These are phyloP conservation scores for Steinernema feltiae DNA, from an alignment of 1,140 invertebrate genomes.

Conservation along the genomic window DNA sequence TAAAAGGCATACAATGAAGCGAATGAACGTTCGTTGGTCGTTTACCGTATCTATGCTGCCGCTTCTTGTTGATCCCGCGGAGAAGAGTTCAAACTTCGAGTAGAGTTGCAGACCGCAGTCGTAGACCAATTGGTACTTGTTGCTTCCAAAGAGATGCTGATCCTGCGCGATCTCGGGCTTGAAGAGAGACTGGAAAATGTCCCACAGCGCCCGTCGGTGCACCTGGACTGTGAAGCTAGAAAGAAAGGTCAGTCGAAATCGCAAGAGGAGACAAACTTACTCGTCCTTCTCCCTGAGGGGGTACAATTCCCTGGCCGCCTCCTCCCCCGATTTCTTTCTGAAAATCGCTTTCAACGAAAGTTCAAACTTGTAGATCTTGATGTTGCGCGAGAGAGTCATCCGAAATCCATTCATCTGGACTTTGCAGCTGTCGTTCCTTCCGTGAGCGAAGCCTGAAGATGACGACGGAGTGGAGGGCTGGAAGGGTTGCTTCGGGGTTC, in stretches of 20 bases:
- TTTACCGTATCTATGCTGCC: not conserved
- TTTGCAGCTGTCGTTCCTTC: not conserved
- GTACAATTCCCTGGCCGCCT: not conserved
- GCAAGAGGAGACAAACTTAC: not conserved
- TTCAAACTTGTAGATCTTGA: not conserved
- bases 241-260: not conserved
- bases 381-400: not conserved
- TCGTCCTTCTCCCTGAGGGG: not conserved
- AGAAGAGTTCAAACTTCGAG: not conserved
- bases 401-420: not conserved
- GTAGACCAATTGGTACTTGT: constrained; percentile 17
- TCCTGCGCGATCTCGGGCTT: not conserved
- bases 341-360: not conserved
- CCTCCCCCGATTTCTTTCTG: not conserved
- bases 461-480: too few relatives aligned
- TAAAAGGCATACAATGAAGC: too few relatives aligned
- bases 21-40: too few relatives aligned
- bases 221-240: not conserved
- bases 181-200: not conserved
- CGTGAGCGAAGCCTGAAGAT: too few relatives aligned
- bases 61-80: not conserved
- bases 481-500: too few relatives aligned
- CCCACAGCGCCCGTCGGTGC: not conserved
- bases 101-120: constrained; percentile 14
- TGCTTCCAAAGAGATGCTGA: not conserved